These are phyloP conservation scores for Telenomus remus DNA, from an alignment of 1,140 invertebrate species.

Conservation along the genomic window DNA sequence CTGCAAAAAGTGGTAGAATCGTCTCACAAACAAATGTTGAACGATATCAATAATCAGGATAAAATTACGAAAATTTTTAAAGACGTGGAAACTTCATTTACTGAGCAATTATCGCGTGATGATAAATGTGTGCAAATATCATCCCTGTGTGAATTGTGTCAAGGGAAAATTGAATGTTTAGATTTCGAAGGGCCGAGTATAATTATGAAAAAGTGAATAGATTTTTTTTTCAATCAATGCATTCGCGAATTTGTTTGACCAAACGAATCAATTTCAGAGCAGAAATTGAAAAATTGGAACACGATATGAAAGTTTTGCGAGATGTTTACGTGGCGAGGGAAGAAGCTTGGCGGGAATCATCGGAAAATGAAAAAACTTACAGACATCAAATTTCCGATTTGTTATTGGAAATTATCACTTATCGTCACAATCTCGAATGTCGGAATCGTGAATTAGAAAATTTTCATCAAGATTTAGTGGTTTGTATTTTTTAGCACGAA, in stretches of 20 bases:
- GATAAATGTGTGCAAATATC: conserved; percentile 27
- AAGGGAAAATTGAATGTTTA: conserved; percentile 55
- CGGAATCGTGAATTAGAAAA: conserved; percentile 61
- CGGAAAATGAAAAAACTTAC: conserved; percentile 65
- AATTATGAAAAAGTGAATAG: conserved; percentile 46
- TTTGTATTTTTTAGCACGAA: background rate
- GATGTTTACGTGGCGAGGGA: conserved; percentile 63
- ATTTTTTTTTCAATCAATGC: conserved; percentile 2
- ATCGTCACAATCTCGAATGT: conserved; percentile 63
- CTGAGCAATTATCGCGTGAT: background rate
- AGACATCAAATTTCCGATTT: conserved; percentile 64
- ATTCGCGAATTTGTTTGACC: background rate
- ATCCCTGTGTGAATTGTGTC: conserved; percentile 35
- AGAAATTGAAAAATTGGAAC: conserved; percentile 65
- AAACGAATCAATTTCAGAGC: conserved; percentile 48
- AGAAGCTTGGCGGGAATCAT: conserved; percentile 61
- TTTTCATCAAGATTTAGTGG: conserved; percentile 55
- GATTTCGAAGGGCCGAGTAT: conserved; percentile 53
- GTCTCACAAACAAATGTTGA: background rate
- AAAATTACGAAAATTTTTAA: conserved; percentile 1
- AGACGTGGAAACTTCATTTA: conserved; percentile 14
- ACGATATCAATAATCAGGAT: conserved; percentile 3
- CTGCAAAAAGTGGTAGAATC: conserved; percentile 23
- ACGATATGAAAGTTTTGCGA: conserved; percentile 64
- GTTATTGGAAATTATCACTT: conserved; percentile 63